Conservation (phyloP, 2,888 invertebrate species). For the Sarcophaga rosellei region DNA sequence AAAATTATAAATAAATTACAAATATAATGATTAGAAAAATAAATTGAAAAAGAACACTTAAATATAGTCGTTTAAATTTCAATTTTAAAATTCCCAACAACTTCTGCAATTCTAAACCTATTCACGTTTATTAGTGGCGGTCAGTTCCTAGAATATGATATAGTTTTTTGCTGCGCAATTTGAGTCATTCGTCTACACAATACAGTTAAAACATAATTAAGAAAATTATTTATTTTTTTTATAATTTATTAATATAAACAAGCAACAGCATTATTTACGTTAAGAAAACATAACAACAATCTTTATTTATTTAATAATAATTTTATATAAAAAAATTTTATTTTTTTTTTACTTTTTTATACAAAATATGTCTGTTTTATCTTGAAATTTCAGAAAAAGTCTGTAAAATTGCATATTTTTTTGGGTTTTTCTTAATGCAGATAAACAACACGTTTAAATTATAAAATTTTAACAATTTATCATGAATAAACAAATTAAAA, state of each 20-base stretch:
- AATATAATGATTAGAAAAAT: background rate
- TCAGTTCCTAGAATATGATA: constrained; percentile 22
- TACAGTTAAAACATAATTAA: too few relatives aligned
- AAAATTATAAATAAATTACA: background rate
- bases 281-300: background rate
- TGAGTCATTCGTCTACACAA: background rate
- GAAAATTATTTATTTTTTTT: background rate
- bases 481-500: background rate
- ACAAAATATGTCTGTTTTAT: too few relatives aligned
- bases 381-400: too few relatives aligned
- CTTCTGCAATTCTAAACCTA: constrained; percentile 29
- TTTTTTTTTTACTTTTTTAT: background rate
- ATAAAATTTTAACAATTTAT: constrained; percentile 24
- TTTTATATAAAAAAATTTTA: background rate
- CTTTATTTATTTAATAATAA: constrained; percentile 13
- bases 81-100: background rate
- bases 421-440: too few relatives aligned
- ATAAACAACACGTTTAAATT: background rate
- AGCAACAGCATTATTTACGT: background rate
- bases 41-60: constrained; percentile 7
- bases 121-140: background rate
- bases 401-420: too few relatives aligned
- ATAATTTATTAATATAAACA: constrained; percentile 4
- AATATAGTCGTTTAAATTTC: background rate
- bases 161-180: constrained; percentile 31